Conservation (phyloP, 2,888 invertebrate genomes). For the Calliphora vomitoria region DNA sequence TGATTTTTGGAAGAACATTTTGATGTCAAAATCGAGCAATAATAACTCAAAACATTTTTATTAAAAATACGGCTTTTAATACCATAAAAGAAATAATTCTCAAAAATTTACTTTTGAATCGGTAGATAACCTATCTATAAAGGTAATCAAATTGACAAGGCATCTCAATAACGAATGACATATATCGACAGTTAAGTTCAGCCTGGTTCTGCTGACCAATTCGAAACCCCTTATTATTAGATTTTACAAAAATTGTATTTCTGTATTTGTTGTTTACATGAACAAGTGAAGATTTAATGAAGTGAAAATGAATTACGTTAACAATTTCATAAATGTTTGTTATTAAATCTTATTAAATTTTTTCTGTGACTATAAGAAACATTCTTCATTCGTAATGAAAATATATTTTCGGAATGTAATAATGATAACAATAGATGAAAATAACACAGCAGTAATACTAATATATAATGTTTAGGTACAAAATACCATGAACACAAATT, state of each 20-base stretch:
- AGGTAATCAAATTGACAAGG: too few species aligned
- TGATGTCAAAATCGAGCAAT: too few species aligned
- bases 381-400: slow-evolving; percentile 31
- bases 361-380: slow-evolving; percentile 10
- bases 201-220: too few species aligned
- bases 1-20: too few species aligned
- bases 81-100: too few species aligned
- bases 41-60: too few species aligned
- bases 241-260: slow-evolving; percentile 1
- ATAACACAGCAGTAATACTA: background rate
- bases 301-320: slow-evolving; percentile 61
- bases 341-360: slow-evolving; percentile 42
- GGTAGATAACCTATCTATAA: too few species aligned
- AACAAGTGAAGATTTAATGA: slow-evolving; percentile 63
- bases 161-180: too few species aligned
- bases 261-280: slow-evolving; percentile 20
- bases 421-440: background rate
- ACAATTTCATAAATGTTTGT: slow-evolving; percentile 63
- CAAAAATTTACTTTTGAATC: too few species aligned
- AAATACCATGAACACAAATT: background rate
- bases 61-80: too few species aligned
- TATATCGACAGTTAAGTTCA: too few species aligned
- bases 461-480: background rate
- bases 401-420: slow-evolving; percentile 13
- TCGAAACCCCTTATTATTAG: slow-evolving; percentile 1